These are phyloP conservation scores for Protobothrops flavoviridis DNA, from an alignment of 2,113 vertebrate species.

Conservation along the genomic window DNA sequence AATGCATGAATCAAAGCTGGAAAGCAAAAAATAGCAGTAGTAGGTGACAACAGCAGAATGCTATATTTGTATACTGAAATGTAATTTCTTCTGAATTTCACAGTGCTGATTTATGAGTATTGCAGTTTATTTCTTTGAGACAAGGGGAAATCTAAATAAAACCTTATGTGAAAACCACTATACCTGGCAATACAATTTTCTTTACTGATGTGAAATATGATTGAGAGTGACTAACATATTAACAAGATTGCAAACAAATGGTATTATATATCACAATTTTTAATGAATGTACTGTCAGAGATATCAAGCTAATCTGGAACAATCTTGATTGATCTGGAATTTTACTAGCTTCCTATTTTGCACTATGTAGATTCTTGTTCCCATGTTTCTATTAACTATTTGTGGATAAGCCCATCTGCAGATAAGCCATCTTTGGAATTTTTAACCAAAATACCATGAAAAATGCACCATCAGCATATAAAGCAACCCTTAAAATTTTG, in stretches of 20 bases:
- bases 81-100: background rate
- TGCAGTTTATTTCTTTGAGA: background rate
- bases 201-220: background rate
- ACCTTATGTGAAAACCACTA: background rate
- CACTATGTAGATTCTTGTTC: background rate
- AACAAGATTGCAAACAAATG: background rate
- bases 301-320: background rate
- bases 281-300: background rate
- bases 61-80: background rate
- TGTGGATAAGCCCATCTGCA: background rate
- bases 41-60: background rate
- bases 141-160: background rate
- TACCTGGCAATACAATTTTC: background rate
- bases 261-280: background rate
- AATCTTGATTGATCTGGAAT: background rate
- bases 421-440: background rate
- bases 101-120: background rate
- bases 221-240: background rate
- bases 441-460: background rate
- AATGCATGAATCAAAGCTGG: background rate
- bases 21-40: background rate
- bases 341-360: background rate
- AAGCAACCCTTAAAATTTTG: background rate
- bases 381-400: no score
- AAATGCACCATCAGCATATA: background rate